These are phyloP conservation scores for Pelvicachromis taeniatus DNA, from an alignment of 2,113 vertebrate genomes.

Conservation along the genomic window DNA sequence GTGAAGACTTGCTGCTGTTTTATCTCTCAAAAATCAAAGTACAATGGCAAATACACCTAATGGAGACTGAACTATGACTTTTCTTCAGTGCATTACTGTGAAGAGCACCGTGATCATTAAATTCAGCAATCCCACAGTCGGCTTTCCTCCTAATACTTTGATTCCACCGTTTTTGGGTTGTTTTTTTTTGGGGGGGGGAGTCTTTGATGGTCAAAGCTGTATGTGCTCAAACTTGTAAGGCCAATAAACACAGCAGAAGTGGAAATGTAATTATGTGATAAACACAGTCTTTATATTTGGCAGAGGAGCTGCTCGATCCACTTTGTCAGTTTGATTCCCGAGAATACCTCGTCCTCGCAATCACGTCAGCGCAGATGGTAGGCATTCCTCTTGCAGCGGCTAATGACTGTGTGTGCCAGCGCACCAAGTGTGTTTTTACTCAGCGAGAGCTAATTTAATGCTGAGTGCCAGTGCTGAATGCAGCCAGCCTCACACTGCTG, in stretches of 20 bases:
- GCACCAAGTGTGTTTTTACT: slow-evolving; percentile 25
- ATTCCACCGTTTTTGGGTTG: not conserved
- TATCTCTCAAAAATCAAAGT: not conserved
- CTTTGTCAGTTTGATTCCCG: slow-evolving; percentile 36
- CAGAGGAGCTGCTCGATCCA: slow-evolving; percentile 8
- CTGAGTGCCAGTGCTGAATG: slow-evolving; percentile 8
- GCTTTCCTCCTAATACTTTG: slow-evolving; percentile 4
- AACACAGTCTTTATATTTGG: slow-evolving; percentile 48
- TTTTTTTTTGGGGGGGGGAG: not conserved
- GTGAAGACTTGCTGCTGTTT: not conserved
- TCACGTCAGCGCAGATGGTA: slow-evolving; percentile 57
- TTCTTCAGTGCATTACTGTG: not conserved
- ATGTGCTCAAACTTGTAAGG: slow-evolving; percentile 31
- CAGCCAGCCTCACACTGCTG: not conserved
- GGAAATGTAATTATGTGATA: slow-evolving; percentile 61
- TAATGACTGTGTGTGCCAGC: slow-evolving; percentile 29
- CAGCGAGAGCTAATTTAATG: slow-evolving; percentile 33
- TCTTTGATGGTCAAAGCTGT: slow-evolving; percentile 32
- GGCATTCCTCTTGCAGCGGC: slow-evolving; percentile 43
- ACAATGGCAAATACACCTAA: not conserved
- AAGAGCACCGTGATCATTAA: not conserved
- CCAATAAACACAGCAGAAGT: slow-evolving; percentile 49
- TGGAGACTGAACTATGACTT: not conserved
- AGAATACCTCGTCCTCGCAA: slow-evolving; percentile 44
- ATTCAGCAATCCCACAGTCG: not conserved